Conservation (phyloP, 2,888 invertebrate genomes). For the Abrostola triplasia region DNA sequence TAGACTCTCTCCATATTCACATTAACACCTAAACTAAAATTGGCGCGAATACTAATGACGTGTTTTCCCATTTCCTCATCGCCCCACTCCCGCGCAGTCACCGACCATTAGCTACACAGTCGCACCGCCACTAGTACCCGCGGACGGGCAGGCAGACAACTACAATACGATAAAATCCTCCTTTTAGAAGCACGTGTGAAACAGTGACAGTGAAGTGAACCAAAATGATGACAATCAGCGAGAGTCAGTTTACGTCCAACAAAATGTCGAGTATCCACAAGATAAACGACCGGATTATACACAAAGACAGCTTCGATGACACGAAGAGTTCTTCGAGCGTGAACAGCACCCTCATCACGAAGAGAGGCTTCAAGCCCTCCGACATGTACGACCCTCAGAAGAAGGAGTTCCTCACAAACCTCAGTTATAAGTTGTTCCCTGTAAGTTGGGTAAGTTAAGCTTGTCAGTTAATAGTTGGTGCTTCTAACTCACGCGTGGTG, state of each 20-base stretch:
- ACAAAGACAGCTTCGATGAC: slow-evolving; percentile 83
- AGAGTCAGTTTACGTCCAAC: slow-evolving; percentile 86
- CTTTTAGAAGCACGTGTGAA: slow-evolving; percentile 26
- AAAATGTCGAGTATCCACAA: slow-evolving; percentile 85
- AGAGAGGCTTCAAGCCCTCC: slow-evolving; percentile 95
- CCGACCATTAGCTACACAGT: not conserved
- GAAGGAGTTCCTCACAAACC: slow-evolving; percentile 92
- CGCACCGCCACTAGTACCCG: not conserved
- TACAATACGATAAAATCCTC: slow-evolving; percentile 15
- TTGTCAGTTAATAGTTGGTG: slow-evolving; percentile 61
- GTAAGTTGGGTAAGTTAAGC: slow-evolving; percentile 92
- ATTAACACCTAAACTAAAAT: not conserved
- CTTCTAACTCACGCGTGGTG: slow-evolving; percentile 74
- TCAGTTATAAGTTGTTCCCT: slow-evolving; percentile 95
- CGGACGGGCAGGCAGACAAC: not conserved
- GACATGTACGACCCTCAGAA: slow-evolving; percentile 95
- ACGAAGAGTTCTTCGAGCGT: slow-evolving; percentile 83
- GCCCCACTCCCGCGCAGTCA: not conserved
- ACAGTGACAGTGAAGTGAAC: slow-evolving; percentile 54
- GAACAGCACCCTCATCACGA: slow-evolving; percentile 90
- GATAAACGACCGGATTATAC: slow-evolving; percentile 83
- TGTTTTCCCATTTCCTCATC: slow-evolving; percentile 2
- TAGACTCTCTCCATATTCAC: no score
- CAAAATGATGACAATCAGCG: slow-evolving; percentile 86
- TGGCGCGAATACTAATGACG: not conserved